phyloP scores from a whole-genome alignment of 2,888 invertebrate species.

The Ormia ochracea region DNA sequence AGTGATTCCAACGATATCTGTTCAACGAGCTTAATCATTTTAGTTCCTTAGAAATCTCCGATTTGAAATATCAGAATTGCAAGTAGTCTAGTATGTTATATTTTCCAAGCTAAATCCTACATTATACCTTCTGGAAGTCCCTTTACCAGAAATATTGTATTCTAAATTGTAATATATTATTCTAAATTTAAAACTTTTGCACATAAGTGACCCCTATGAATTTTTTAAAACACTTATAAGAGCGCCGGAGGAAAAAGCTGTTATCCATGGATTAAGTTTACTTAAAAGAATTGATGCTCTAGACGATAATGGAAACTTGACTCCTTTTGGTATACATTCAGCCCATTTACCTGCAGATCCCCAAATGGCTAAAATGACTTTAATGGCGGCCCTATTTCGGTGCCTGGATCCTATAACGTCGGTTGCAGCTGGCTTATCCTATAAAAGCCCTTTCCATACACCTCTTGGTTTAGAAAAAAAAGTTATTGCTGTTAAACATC shows the following conservation, averaged over 20 bases:
- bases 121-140: conserved; percentile 82
- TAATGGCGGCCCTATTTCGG: conserved; percentile 90
- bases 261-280: conserved; percentile 82
- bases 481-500: conserved; percentile 80
- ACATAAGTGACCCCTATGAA: conserved; percentile 81
- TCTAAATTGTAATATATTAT: conserved; percentile 90
- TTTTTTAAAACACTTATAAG: conserved; percentile 86
- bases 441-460: conserved; percentile 88
- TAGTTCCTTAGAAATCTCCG: too few species aligned
- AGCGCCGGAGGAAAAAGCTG: conserved; percentile 83
- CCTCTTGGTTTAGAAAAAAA: conserved; percentile 84
- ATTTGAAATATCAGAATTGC: too few species aligned
- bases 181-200: conserved; percentile 86
- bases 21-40: too few species aligned
- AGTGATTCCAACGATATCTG: too few species aligned
- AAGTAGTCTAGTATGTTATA: too few species aligned
- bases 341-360: conserved; percentile 93
- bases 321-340: conserved; percentile 93
- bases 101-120: too few species aligned
- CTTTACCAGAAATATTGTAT: conserved; percentile 89
- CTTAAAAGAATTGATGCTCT: conserved; percentile 84
- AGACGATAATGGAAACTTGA: conserved; percentile 85
- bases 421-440: conserved; percentile 90
- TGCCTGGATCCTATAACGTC: conserved; percentile 93
- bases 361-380: conserved; percentile 92